Evolutionary conservation across 2,888 invertebrate genomes (phyloP).

Genomic region (Cordilura impudica): DNA sequence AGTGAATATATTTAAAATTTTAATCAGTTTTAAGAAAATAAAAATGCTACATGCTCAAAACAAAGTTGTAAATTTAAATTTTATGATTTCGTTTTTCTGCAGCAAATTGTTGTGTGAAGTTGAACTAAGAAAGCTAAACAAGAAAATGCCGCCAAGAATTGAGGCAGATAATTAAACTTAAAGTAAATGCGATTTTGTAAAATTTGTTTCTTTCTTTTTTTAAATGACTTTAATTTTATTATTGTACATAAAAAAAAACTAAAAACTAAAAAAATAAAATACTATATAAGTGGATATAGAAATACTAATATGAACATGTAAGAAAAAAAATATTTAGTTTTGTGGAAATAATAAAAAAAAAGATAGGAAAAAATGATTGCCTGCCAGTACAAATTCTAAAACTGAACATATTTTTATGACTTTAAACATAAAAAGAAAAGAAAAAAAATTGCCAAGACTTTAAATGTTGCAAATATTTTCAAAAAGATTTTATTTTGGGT

Average conservation of each 20-base stretch:
- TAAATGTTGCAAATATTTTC: slow-evolving; percentile 2
- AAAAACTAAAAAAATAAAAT: slow-evolving; percentile 45
- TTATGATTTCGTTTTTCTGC: slow-evolving; percentile 64
- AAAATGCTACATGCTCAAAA: slow-evolving; percentile 63
- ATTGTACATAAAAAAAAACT: slow-evolving; percentile 4
- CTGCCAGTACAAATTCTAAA: slow-evolving; percentile 28
- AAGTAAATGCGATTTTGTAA: slow-evolving; percentile 26
- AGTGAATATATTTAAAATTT: slow-evolving; percentile 26
- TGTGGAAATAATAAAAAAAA: slow-evolving; percentile 22
- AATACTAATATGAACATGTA: not conserved
- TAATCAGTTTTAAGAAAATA: slow-evolving; percentile 52
- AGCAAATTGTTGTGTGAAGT: not conserved
- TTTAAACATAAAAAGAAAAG: slow-evolving; percentile 51
- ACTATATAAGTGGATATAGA: slow-evolving; percentile 5
- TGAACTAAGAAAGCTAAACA: not conserved
- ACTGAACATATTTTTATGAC: slow-evolving; percentile 50
- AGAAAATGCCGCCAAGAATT: slow-evolving; percentile 35
- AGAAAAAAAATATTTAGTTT: not conserved
- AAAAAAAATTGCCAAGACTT: slow-evolving; percentile 47
- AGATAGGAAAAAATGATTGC: slow-evolving; percentile 15
- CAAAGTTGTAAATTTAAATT: slow-evolving; percentile 75
- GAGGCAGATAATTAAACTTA: slow-evolving; percentile 53
- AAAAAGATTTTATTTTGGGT: not conserved
- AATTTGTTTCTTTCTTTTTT: slow-evolving; percentile 43
- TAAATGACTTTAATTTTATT: slow-evolving; percentile 54